Evolutionary conservation across 1,140 invertebrate species (phyloP).

Genomic region (Archivesica marissinica): DNA sequence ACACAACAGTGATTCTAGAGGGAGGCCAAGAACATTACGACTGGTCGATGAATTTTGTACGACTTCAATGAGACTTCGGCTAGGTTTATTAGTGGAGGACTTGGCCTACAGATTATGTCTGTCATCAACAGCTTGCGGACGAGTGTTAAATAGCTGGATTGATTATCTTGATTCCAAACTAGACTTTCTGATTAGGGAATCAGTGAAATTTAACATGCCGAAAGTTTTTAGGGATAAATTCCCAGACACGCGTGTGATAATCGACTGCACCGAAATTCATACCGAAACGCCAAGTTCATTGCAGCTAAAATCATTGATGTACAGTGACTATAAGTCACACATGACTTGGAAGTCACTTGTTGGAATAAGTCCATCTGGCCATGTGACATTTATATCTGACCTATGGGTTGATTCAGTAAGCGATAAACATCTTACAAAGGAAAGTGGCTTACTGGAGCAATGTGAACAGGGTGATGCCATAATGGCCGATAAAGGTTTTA

Average conservation of each 20-base stretch:
- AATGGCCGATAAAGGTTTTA: constrained; percentile 66
- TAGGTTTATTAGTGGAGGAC: too few relatives aligned
- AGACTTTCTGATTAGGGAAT: too few relatives aligned
- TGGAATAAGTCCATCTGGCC: constrained; percentile 54
- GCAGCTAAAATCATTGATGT: constrained; percentile 21
- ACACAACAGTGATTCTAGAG: too few relatives aligned
- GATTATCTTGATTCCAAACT: too few relatives aligned
- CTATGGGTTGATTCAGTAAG: constrained; percentile 40
- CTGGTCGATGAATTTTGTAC: too few relatives aligned
- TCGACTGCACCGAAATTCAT: constrained; percentile 62
- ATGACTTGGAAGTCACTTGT: constrained; percentile 61
- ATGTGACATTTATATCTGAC: constrained; percentile 33
- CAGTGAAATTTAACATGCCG: too few relatives aligned
- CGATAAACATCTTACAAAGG: constrained; percentile 41
- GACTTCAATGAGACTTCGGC: too few relatives aligned
- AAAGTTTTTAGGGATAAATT: constrained; percentile 40
- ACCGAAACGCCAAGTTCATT: constrained; percentile 47
- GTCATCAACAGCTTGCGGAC: too few relatives aligned
- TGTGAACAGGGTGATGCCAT: constrained; percentile 60
- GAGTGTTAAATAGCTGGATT: too few relatives aligned
- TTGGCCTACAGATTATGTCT: too few relatives aligned
- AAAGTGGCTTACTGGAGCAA: constrained; percentile 32
- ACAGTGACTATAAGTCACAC: constrained; percentile 46
- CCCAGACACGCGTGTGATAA: constrained; percentile 52
- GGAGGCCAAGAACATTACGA: too few relatives aligned